A percentile compares a stretch with the other conserved stretches of the same genome.
phyloP scores from a whole-genome alignment of 2,797 vertebrate genomes.

The Orestias chungarensis region DNA sequence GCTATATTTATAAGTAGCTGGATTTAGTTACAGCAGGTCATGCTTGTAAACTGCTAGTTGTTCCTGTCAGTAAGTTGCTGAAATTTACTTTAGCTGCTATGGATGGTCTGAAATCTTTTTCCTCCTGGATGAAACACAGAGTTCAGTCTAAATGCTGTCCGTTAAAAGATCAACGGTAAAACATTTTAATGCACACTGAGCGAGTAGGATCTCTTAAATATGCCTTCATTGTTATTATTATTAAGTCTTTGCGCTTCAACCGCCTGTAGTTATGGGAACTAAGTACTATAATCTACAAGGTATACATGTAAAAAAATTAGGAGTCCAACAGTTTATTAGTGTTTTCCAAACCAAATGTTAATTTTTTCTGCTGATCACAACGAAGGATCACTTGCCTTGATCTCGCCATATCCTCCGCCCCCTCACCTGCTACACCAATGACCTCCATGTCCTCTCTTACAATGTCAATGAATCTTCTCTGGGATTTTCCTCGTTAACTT shows the following conservation, averaged over 20 bases:
- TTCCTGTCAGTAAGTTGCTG: background rate
- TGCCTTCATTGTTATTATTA: background rate
- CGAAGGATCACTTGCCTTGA: background rate
- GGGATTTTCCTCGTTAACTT: background rate
- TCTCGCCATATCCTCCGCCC: background rate
- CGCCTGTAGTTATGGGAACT: background rate
- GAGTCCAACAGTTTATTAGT: too few species aligned
- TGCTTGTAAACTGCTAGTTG: background rate
- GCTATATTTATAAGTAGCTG: background rate
- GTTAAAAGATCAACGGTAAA: background rate
- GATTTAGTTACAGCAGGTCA: background rate
- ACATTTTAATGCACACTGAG: background rate
- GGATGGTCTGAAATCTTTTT: background rate
- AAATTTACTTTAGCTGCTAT: background rate
- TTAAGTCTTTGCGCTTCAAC: background rate
- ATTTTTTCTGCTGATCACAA: too few species aligned
- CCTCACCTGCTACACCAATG: background rate
- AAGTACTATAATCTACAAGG: fast-evolving
- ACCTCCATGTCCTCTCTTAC: background rate
- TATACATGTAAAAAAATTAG: background rate
- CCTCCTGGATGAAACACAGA: background rate
- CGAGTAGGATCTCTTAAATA: background rate
- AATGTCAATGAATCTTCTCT: background rate
- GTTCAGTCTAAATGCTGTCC: background rate
- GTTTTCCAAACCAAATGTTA: background rate